Base-by-base conservation (phyloP, 2,113 vertebrate genomes). In the Phaethornis superciliosus region DNA sequence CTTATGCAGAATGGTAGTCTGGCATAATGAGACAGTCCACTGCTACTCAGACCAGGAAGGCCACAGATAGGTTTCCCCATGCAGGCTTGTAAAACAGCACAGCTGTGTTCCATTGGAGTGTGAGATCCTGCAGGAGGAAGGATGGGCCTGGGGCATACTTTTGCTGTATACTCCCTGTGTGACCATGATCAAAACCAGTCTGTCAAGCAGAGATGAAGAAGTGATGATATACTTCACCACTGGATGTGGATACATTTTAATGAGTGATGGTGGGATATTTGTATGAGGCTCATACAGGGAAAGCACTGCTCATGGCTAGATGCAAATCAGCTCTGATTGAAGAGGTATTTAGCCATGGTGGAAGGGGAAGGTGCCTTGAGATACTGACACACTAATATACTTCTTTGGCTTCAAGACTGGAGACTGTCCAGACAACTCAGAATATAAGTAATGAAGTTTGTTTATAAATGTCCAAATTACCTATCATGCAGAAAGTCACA, bases 391-490 rank as follows among this genome's bases (percentile, higher is more conserved):
- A 7, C 3, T 47, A 17, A 40, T 16, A 12, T 13, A 74, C 35
- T 18, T 70, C 6, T 46, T 60, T 44, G 40, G 14, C 65, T 86
- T 89, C 33, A 42, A 44, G 37, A 44, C 28, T 7, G 14, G 32
- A 60, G 22, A 63, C 17, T 0, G 18, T 76, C 32, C 21, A 20
- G 2, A 0, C 9, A 32, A 35, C 15, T 78, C 1, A 4, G 47
- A 84, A 37, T 17, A 63, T 11, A 75, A 70, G 24, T 13, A 37
- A 32, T 18, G 13, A 55, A 37, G 5, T 20, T 70, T 24, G 5
- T 20, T 70, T 24, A 5, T 44, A 76, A 60, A 26, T 82, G 30
- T 40, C 9, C 51, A 81, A 78, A 13, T 35, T 52, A 18, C 18
- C 35, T 40, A 32, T 54, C 17, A 52, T 11, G 35, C 40, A 88